These are phyloP conservation scores for Oligia strigilis DNA, from an alignment of 2,888 invertebrate species.

Conservation along the genomic window DNA sequence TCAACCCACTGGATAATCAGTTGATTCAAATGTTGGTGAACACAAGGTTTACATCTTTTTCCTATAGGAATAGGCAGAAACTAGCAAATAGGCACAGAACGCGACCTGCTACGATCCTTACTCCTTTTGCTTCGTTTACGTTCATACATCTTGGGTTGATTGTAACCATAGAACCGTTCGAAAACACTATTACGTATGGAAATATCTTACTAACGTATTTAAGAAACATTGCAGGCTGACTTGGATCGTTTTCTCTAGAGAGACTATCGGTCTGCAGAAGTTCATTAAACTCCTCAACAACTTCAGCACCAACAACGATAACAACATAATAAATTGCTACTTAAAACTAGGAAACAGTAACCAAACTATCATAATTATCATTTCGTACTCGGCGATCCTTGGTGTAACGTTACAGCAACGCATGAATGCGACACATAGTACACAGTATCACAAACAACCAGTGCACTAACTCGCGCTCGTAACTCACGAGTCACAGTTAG, in stretches of 20 bases:
- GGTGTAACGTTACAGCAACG: constrained; percentile 16
- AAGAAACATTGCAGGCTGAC: not conserved
- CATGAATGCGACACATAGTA: constrained; percentile 19
- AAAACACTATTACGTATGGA: not conserved
- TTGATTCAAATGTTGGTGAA: too few relatives aligned
- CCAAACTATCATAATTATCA: constrained; percentile 38
- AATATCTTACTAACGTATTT: too few relatives aligned
- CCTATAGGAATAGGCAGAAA: not conserved
- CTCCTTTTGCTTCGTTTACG: not conserved
- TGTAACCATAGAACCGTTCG: not conserved
- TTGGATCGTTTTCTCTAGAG: not conserved
- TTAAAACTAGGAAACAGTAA: constrained; percentile 18
- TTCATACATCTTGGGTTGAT: not conserved
- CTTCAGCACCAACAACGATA: constrained; percentile 11
- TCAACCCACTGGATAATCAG: too few relatives aligned
- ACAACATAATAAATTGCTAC: constrained; percentile 30
- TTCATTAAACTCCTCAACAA: constrained; percentile 35
- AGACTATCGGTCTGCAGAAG: constrained; percentile 12
- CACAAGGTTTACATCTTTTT: not conserved
- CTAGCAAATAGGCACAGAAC: not conserved
- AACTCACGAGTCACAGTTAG: constrained; percentile 73
- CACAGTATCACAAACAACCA: constrained; percentile 43
- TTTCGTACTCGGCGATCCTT: constrained; percentile 13
- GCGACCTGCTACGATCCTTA: not conserved
- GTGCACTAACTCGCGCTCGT: constrained; percentile 63